These are phyloP conservation scores for Eupithecia vulgata DNA, from an alignment of 2,888 invertebrate species.

Conservation along the genomic window DNA sequence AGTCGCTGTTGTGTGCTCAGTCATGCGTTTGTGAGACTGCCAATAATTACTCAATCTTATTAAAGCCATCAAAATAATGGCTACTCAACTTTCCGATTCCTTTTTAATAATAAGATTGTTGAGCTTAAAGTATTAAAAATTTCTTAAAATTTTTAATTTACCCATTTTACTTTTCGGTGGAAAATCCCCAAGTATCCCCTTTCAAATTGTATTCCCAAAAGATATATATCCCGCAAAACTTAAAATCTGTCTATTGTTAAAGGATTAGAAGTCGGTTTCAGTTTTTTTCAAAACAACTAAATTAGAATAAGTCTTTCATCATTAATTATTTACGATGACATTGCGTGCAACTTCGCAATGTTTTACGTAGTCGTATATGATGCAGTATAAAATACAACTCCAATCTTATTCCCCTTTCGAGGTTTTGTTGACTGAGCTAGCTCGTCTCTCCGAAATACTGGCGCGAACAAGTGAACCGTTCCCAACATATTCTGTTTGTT, in stretches of 20 bases:
- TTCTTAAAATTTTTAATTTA: too few species aligned
- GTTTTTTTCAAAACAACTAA: too few species aligned
- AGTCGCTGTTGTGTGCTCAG: background rate
- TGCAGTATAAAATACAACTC: background rate
- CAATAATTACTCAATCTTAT: background rate
- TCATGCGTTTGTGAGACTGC: background rate
- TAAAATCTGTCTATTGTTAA: too few species aligned
- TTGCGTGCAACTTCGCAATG: background rate
- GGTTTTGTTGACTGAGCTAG: slow-evolving; percentile 19
- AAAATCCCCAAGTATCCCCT: too few species aligned
- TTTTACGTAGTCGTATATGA: background rate
- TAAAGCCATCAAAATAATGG: background rate
- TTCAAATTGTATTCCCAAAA: too few species aligned
- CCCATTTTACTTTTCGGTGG: too few species aligned
- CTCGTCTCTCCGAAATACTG: slow-evolving; percentile 59
- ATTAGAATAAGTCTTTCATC: too few species aligned
- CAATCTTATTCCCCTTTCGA: background rate
- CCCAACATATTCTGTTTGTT: slow-evolving; percentile 79
- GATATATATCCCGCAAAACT: too few species aligned
- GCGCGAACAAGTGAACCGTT: slow-evolving; percentile 73
- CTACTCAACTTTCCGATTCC: background rate
- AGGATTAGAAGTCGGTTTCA: too few species aligned
- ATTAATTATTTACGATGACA: too few species aligned
- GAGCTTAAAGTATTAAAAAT: too few species aligned
- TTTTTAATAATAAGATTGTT: background rate